Evolutionary conservation across 1,140 invertebrate genomes (phyloP).

Genomic region (Drosophila ambigua): DNA sequence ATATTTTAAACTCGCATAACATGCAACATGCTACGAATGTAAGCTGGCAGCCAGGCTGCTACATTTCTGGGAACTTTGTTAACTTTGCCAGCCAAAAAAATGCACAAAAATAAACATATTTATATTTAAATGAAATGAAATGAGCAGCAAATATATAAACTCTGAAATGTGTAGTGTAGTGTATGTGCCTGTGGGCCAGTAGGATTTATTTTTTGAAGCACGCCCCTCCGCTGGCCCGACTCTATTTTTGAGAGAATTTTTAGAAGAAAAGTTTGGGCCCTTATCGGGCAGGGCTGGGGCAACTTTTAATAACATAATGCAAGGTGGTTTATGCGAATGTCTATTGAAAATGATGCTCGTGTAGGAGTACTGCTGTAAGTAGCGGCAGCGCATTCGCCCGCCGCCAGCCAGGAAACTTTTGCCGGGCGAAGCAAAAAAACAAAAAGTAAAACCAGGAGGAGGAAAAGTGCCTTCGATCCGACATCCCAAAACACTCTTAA

Average conservation of each 20-base stretch:
- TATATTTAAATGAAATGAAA: no score
- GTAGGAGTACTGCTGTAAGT: conserved; percentile 27
- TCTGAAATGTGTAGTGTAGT: no score
- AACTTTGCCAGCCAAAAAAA: no score
- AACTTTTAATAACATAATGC: conserved; percentile 70
- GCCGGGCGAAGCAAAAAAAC: conserved; percentile 35
- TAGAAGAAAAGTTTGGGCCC: conserved; percentile 35
- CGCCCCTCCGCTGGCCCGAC: no score
- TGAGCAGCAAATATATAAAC: no score
- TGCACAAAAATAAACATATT: no score
- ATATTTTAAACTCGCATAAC: no score
- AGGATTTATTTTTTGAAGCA: no score
- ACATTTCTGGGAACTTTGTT: no score
- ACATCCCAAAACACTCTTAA: conserved; percentile 23
- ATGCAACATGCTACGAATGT: no score
- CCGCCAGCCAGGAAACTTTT: conserved; percentile 46
- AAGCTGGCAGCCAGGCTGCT: no score
- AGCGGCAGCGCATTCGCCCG: conserved; percentile 39
- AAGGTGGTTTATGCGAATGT: conserved; percentile 48
- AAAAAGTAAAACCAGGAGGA: not conserved
- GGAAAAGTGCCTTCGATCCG: not conserved
- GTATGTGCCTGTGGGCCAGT: no score
- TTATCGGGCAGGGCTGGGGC: conserved; percentile 29
- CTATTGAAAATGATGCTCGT: conserved; percentile 38
- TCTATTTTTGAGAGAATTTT: conserved; percentile 7